Evolutionary conservation across 2,888 invertebrate genomes (phyloP).

Genomic region (Phoronis australis): DNA sequence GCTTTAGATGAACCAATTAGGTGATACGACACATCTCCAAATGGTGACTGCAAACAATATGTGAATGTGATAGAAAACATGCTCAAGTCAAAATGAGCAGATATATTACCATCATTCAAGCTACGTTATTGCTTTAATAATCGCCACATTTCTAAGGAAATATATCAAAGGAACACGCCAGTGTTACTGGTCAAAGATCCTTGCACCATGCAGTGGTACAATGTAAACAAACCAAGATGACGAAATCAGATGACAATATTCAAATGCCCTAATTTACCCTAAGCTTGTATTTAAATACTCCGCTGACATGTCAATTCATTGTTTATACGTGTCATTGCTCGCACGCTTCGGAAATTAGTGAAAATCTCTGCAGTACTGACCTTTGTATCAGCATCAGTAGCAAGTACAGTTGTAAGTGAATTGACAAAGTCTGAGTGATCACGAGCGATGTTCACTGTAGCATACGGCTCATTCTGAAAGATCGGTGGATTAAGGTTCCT

Average conservation of each 20-base stretch:
- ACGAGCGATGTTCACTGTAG: no score
- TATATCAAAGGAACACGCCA: no score
- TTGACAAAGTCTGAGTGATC: not conserved
- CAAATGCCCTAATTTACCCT: not conserved
- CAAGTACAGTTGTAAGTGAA: constrained; percentile 20
- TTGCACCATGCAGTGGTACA: no score
- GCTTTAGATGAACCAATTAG: constrained; percentile 41
- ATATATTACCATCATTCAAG: no score
- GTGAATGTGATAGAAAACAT: no score
- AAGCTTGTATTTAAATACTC: not conserved
- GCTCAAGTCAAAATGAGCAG: no score
- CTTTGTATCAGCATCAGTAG: constrained; percentile 26
- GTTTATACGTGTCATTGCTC: no score
- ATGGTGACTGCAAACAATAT: constrained; percentile 31
- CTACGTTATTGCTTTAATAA: no score
- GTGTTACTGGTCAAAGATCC: no score
- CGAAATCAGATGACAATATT: not conserved
- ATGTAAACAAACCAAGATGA: no score
- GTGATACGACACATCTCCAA: constrained; percentile 28
- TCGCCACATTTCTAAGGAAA: no score
- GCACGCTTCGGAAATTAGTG: not conserved
- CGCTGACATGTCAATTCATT: no score
- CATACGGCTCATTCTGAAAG: constrained; percentile 22
- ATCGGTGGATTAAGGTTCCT: constrained; percentile 48
- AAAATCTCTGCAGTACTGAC: constrained; percentile 15